Evolutionary conservation across 2,888 invertebrate genomes (phyloP), one percentile per base, ranked within the genome.

Genomic region (Lumbricus terrestris): DNA sequence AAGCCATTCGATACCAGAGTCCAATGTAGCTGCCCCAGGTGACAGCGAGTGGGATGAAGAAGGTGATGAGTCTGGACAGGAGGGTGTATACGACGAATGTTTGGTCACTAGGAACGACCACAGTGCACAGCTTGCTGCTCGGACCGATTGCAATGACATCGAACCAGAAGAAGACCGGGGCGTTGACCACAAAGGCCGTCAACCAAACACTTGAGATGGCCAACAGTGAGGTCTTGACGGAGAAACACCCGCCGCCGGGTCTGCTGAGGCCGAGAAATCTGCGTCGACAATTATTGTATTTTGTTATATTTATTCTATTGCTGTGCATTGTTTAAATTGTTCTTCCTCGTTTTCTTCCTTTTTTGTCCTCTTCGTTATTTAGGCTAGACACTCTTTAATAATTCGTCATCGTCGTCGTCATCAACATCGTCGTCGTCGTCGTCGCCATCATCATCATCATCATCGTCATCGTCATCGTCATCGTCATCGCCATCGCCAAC

Each of bases 401-500:
- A 38, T 38, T 38, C 38, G 29, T 33, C 38, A 88, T 33, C 88
- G 15, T 88, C 88, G 34, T 88, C 88, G 34, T 89, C 38, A 38
- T 38, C 38, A 38, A 8, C 34, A 38, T 38, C 38, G 29, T 33
- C 38, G 34, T 33, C 88, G 15, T 88, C 88, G 34, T 88, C 88
- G 34, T 89, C 89, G 34, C 37, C 89, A 83, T 89, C 83, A 82
- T 82, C 35, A 89, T 37, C 83, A 89, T 89, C 89, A 89, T n/a
- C 82, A 89, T 89, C 89, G 37, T 89, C 89, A 82, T 89, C 89
- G 35, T 82, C 89, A 89, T 82, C 82, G 29, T 82, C 89, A 69
- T 89, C 89, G 20, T 82, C 37, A 82, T 89, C 89, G 15, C 69
- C 89, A 54, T 89, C 18, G 34, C 23, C 89, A 69, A 69, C 35